phyloP scores from a whole-genome alignment of 2,888 invertebrate genomes.

The Drosophila nr. medialis region DNA sequence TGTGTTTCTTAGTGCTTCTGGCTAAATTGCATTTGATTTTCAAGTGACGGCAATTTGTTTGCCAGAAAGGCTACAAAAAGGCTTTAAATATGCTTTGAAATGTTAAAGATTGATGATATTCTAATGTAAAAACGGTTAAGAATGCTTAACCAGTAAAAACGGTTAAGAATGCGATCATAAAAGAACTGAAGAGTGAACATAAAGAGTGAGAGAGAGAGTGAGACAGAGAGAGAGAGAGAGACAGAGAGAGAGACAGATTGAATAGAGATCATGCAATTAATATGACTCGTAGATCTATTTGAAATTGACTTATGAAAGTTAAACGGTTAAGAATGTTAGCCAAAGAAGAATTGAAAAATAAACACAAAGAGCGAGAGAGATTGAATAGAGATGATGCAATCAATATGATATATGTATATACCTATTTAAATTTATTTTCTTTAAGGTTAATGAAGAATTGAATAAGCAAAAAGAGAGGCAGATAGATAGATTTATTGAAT shows the following conservation, averaged over 20 bases:
- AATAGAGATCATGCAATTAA: not conserved
- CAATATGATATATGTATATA: too few species aligned
- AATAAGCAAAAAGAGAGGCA: too few species aligned
- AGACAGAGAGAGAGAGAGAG: not conserved
- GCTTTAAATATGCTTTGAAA: not conserved
- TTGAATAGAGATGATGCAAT: not conserved
- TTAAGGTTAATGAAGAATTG: too few species aligned
- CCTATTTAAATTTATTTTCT: too few species aligned
- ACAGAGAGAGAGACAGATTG: not conserved
- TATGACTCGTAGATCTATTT: not conserved
- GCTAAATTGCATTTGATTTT: constrained; percentile 64
- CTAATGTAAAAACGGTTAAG: not conserved
- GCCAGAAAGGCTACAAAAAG: not conserved
- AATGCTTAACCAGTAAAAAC: not conserved
- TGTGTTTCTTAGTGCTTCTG: constrained; percentile 28
- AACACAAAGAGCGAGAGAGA: not conserved
- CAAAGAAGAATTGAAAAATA: not conserved
- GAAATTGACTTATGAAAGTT: not conserved
- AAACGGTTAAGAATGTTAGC: not conserved
- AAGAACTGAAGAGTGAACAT: not conserved
- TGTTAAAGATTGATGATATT: not conserved
- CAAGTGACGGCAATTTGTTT: constrained; percentile 48
- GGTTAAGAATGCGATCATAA: not conserved
- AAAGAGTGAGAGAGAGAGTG: not conserved
- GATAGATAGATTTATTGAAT: too few species aligned